Base-by-base conservation (phyloP, 2,888 invertebrate species). In the Gari tellinella region DNA sequence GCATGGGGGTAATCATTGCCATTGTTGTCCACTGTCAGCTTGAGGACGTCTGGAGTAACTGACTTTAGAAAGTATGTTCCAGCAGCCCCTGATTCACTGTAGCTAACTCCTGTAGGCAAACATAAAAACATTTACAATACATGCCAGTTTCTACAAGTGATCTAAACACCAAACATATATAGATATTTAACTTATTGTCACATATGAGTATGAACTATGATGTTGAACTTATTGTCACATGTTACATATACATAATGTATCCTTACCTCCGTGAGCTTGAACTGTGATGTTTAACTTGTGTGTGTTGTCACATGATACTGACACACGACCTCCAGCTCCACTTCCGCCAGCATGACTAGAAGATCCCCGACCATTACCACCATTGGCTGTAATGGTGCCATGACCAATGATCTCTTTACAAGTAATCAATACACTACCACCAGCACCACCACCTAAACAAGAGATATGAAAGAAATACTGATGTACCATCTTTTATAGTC, bases 371-470 rank as follows among this genome's bases (percentile, higher is more conserved):
- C 83, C 85, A 56, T 75, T 48, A 1, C 85, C 87, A 26, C 88
- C 88, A 72, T 70, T 77, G 8, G 88, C 83, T 12, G 81, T 80
- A 21, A 88, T 79, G 1, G 21, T 19, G 5, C 88, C 88, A 56
- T 87, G 84, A 3, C 88, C 88, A 12, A 78, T 56, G 23, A 85
- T 82, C 62, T 86, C 85, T 37, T 81, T 78, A 79, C 86, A 85
- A 10, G 40, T 46, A 37, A 88, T 84, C 84, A 83, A 86, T n/a
- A 88, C 73, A 41, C 83, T 78, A 31, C 88, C 88, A 41, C 86
- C 88, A 43, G 86, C 81, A 17, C 88, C 88, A 26, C 88, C 88
- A 72, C 88, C 88, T 88, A 45, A 10, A 15, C 23, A 52, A 31
- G 4, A 31, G 31, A 31, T 7, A 31, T 31, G 31, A 31, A 4